Conservation (phyloP, 2,113 vertebrate genomes). For the Chamaea fasciata region DNA sequence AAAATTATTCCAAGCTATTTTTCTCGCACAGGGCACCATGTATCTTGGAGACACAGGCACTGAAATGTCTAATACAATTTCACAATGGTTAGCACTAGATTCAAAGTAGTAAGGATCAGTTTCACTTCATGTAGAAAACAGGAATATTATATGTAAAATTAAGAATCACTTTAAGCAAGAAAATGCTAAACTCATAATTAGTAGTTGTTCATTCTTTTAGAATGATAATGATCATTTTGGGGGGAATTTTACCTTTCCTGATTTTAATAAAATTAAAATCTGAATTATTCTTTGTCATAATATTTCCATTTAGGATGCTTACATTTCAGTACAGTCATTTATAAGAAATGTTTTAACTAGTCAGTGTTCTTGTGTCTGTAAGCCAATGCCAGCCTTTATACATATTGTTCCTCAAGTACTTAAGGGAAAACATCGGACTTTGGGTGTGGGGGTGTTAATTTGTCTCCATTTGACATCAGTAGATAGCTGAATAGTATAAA, state of each 20-base stretch:
- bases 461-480: neutral
- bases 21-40: neutral
- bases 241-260: neutral
- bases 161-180: neutral
- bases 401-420: neutral
- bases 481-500: neutral
- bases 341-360: neutral
- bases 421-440: neutral
- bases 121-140: constrained; percentile 24
- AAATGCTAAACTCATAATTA: neutral
- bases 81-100: neutral
- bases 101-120: neutral
- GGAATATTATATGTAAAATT: neutral
- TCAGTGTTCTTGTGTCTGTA: neutral
- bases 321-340: neutral
- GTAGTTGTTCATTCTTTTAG: neutral
- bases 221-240: neutral
- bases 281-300: neutral
- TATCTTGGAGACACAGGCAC: neutral
- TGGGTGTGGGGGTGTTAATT: neutral
- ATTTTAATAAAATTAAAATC: neutral
- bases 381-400: neutral
- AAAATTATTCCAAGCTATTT: constrained; percentile 20
- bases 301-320: neutral
- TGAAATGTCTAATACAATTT: constrained; percentile 34